These are phyloP conservation scores for Melieria picta DNA, from an alignment of 2,888 invertebrate genomes.

Conservation along the genomic window DNA sequence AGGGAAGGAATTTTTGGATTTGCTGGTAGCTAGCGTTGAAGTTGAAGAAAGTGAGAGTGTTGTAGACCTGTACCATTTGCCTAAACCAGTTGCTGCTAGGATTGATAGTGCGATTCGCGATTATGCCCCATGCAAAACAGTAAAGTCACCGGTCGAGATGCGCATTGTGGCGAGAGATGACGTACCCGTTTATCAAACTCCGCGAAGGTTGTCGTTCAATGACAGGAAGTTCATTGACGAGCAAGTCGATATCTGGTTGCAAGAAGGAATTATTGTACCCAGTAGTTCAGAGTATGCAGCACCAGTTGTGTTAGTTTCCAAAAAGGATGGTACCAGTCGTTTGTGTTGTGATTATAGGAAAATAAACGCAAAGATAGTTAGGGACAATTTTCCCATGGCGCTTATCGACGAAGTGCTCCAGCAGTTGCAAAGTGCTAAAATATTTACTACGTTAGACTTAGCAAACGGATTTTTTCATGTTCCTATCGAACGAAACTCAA, in stretches of 20 bases:
- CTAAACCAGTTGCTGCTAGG: too few relatives aligned
- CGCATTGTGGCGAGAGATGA: too few relatives aligned
- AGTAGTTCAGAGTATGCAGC: slow-evolving; percentile 50
- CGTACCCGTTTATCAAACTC: too few relatives aligned
- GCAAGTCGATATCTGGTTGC: slow-evolving; percentile 52
- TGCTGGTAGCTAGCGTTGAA: too few relatives aligned
- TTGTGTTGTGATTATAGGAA: not conserved
- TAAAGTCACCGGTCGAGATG: slow-evolving; percentile 6
- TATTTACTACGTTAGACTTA: slow-evolving; percentile 45
- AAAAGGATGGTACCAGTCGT: too few relatives aligned
- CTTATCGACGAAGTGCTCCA: slow-evolving; percentile 3
- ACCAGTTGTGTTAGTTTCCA: too few relatives aligned
- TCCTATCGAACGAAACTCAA: slow-evolving; percentile 41
- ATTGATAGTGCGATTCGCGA: too few relatives aligned
- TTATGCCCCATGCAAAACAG: too few relatives aligned
- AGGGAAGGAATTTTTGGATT: too few relatives aligned
- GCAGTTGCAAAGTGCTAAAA: slow-evolving; percentile 38
- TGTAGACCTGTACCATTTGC: too few relatives aligned
- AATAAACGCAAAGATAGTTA: not conserved
- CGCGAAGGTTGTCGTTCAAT: slow-evolving; percentile 30
- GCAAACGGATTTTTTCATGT: slow-evolving; percentile 47
- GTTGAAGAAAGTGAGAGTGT: too few relatives aligned
- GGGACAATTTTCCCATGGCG: slow-evolving; percentile 9
- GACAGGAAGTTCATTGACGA: slow-evolving; percentile 43
- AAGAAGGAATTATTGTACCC: slow-evolving; percentile 51